These are phyloP conservation scores for Grammomys surdaster DNA, from an alignment of 2,113 vertebrate species.

Conservation along the genomic window DNA sequence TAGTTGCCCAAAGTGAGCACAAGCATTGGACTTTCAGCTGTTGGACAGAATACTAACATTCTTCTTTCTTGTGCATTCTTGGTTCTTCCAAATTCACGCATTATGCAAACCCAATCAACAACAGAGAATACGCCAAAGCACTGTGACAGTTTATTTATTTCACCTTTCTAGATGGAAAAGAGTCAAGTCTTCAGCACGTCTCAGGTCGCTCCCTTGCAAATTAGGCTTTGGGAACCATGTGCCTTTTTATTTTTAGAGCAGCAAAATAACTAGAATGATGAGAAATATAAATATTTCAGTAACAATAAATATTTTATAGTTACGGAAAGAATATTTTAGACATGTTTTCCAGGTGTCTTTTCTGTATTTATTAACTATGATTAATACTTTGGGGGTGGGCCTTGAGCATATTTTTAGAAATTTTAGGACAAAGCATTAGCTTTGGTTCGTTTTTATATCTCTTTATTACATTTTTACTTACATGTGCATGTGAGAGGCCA, in stretches of 20 bases:
- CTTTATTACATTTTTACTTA: not conserved
- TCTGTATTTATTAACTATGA: too few species aligned
- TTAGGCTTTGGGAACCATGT: too few species aligned
- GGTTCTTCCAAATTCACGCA: not conserved
- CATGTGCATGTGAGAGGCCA: not conserved
- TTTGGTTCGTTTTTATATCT: not conserved
- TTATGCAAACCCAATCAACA: not conserved
- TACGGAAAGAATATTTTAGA: not conserved
- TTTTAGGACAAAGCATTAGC: not conserved
- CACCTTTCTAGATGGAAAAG: not conserved
- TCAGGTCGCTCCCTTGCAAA: not conserved
- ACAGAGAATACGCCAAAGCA: not conserved
- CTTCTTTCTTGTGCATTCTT: not conserved
- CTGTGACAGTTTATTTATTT: not conserved
- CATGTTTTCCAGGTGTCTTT: not conserved
- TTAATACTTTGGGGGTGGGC: not conserved
- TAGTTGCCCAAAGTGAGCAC: not conserved
- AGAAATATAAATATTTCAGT: not conserved
- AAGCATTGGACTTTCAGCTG: not conserved
- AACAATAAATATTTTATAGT: not conserved
- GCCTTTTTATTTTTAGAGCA: not conserved
- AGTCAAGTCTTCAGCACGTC: not conserved
- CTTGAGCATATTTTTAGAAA: not conserved
- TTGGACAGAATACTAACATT: not conserved
- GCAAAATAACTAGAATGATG: not conserved